Evolutionary conservation across 2,888 invertebrate genomes (phyloP).

Genomic region (Monoplex corrugatus): DNA sequence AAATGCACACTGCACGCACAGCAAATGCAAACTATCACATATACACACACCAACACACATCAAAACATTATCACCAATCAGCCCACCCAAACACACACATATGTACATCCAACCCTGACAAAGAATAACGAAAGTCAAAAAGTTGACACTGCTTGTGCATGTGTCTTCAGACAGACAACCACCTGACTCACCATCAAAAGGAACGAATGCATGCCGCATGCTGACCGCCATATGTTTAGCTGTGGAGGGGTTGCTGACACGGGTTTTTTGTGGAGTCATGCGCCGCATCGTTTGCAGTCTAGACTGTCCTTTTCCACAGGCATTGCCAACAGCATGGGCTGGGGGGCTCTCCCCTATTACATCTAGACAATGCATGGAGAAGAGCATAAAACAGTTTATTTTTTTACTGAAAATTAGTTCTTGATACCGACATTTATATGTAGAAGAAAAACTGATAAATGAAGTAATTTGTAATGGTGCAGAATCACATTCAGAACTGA

Average conservation of each 20-base stretch:
- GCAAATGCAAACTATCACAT: background rate
- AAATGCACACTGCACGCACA: background rate
- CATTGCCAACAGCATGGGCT: constrained; percentile 25
- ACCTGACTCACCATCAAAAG: constrained; percentile 75
- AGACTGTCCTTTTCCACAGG: constrained; percentile 52
- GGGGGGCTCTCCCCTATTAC: constrained; percentile 72
- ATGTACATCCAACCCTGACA: no score
- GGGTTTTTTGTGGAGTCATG: constrained; percentile 54
- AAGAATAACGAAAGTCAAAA: no score
- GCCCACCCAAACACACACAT: background rate
- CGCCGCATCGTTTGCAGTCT: constrained; percentile 61
- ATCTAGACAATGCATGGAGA: no score
- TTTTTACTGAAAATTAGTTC: no score
- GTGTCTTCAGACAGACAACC: no score
- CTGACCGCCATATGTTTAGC: constrained; percentile 70
- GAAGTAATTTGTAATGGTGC: no score
- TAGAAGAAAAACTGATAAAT: no score
- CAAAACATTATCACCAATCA: background rate
- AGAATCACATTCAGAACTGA: no score
- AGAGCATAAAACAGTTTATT: no score
- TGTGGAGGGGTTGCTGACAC: constrained; percentile 52
- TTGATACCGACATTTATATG: no score
- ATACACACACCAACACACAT: background rate
- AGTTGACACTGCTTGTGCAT: no score
- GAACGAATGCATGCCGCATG: constrained; percentile 80